Base-by-base conservation (phyloP, 2,113 vertebrate genomes). In the Pipa parva region DNA sequence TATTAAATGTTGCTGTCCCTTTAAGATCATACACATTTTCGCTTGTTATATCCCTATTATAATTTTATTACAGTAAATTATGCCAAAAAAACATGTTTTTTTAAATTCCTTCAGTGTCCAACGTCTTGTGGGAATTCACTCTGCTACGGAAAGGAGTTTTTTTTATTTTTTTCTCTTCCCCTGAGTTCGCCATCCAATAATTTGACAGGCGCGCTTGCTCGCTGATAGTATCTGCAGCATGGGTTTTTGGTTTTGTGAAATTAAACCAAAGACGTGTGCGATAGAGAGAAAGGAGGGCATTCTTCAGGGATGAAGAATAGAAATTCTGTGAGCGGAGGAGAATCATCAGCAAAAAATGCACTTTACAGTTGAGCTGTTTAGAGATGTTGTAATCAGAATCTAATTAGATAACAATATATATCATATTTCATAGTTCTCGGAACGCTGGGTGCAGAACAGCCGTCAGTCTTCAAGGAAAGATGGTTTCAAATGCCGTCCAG, bases 331-430 rank as follows among this genome's bases (percentile, higher is more conserved):
- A n/a, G n/a, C n/a, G 24, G 57, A 24, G 39, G 17, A 26, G 21
- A 64, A 26, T 46, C 18, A 45, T 18, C 54, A 58, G 25, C 28
- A 31, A 31, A 59, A 60, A 69, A 61, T 45, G 57, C 57, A 69
- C 54, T 69, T 61, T 69, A 54, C 66, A 69, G 46, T 60, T 60
- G 33, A 61, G 31, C 25, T 45, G 36, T 50, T 29, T 29, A 52
- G 57, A 20, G 13, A 60, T 60, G 49, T 45, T 29, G 33, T 33
- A 54, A 42, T 54, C 31, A 52, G 17, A 59, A 54, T 61, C 24
- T 42, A 61, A 69, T 69, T 69, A 69, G 36, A 61, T 39, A 31
- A 28, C 20, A 45, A 51, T 54, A 51, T 54, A 31, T 69, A 18
- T 29, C 15, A 42, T 51, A 39, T 51, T 24, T 17, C 48, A 54